Base-by-base conservation (phyloP, 2,113 vertebrate species). In the Anarhynchus alexandrinus region DNA sequence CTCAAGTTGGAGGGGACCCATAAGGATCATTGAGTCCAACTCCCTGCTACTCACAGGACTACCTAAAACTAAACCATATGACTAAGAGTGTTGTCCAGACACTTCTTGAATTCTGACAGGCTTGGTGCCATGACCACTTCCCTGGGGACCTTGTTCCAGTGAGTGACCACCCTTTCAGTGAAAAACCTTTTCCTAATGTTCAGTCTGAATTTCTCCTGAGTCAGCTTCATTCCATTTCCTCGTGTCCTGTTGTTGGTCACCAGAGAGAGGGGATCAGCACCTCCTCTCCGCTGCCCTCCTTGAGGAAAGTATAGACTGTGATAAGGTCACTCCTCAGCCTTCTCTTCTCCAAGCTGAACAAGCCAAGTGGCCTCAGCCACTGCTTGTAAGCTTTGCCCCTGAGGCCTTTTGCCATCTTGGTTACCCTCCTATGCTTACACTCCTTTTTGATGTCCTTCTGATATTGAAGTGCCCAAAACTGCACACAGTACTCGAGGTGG, bases 201-300 rank as follows among this genome's bases (percentile, higher is more conserved):
- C 66, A 8, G 15, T n/a, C 23, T 72, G 58, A 88, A 65, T 42
- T 65, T 57, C 22, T 18, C 38, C 49, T 64, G n/a, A 15, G 0
- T 2, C 22, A 47, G 18, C 10, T 54, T 91, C 16, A 25, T 67
- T 47, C 27, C 15, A 2, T 29, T 78, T 49, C n/a, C 4, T 59
- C 1, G 0, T 9, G n/a, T 45, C 13, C 15, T 59, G 5, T 19
- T 2, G 2, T 4, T 42, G 11, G 19, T 52, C 22, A 67, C 17
- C n/a, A 77, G 36, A 30, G 13, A 71, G 29, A 70, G 36, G 19
- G 52, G 21, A 55, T 80, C 49, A 72, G 30, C 19, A 42, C 21
- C 42, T 65, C 20, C 51, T 3, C 36, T 58, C 30, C 1, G 1
- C 66, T 55, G 15, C 10, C 12, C 3, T 4, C 5, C 26, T n/a